These are phyloP conservation scores for Gymnarchus niloticus DNA, from an alignment of 2,113 vertebrate species.

Conservation along the genomic window DNA sequence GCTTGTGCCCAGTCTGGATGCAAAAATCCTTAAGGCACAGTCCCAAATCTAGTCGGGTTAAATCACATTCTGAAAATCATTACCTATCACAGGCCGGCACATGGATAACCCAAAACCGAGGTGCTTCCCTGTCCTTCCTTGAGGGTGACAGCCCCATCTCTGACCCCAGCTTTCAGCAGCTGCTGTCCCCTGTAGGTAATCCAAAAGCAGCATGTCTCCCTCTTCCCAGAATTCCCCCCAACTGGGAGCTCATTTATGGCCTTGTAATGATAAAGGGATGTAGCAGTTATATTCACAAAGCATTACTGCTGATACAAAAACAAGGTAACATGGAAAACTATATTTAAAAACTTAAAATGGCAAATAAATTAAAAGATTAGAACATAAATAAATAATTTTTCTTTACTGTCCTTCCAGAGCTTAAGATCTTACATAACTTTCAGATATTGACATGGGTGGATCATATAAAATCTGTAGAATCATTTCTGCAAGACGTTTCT, in stretches of 20 bases:
- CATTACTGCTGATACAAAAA: constrained; percentile 1
- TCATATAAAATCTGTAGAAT: neutral
- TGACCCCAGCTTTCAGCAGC: neutral
- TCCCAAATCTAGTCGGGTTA: neutral
- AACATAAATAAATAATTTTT: neutral
- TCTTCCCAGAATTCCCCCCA: neutral
- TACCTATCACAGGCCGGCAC: neutral
- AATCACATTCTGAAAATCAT: neutral
- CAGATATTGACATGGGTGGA: neutral
- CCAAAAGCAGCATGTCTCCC: neutral
- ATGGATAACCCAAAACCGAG: neutral
- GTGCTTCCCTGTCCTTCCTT: neutral
- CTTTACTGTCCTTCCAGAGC: neutral
- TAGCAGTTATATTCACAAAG: constrained; percentile 4
- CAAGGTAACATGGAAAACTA: neutral
- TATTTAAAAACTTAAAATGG: neutral
- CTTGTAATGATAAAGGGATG: neutral
- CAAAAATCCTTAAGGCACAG: constrained; percentile 6
- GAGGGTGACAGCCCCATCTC: neutral
- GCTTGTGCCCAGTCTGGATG: neutral
- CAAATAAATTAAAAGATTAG: constrained; percentile 8
- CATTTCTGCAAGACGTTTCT: neutral
- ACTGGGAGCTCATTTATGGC: neutral
- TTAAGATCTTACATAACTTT: constrained; percentile 14
- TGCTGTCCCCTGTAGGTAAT: neutral